A percentile compares a stretch with the other conserved stretches of the same genome.
Conservation (phyloP, 2,888 invertebrate genomes). For the Drosophila sordidula region DNA sequence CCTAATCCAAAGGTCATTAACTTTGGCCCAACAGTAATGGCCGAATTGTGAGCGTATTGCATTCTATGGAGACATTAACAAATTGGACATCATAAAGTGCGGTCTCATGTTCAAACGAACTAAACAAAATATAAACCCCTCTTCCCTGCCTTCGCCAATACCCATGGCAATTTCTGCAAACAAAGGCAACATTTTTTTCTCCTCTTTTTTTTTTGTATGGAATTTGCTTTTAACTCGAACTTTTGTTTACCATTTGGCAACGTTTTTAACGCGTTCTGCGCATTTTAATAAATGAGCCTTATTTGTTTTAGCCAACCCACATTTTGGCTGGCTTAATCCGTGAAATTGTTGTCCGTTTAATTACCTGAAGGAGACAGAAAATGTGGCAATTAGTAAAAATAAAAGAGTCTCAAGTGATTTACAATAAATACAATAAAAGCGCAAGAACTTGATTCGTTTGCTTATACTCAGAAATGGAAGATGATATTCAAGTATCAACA, state of each 20-base stretch:
- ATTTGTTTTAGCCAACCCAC: slow-evolving; percentile 42
- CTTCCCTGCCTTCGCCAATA: slow-evolving; percentile 1
- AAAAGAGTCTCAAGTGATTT: slow-evolving; percentile 20
- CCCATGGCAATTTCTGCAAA: slow-evolving; percentile 55
- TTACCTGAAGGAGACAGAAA: slow-evolving; percentile 67
- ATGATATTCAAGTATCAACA: slow-evolving; percentile 11
- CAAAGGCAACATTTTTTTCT: slow-evolving; percentile 46
- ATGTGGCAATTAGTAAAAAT: slow-evolving; percentile 39
- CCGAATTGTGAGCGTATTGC: slow-evolving; percentile 47
- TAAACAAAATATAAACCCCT: slow-evolving; percentile 21
- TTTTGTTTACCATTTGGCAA: slow-evolving; percentile 46
- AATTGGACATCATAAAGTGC: slow-evolving; percentile 63
- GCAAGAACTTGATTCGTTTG: slow-evolving; percentile 1
- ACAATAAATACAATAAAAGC: not conserved
- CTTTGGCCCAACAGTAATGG: slow-evolving; percentile 19
- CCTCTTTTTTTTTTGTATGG: slow-evolving; percentile 20
- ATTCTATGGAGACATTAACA: slow-evolving; percentile 61
- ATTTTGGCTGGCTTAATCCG: slow-evolving; percentile 30
- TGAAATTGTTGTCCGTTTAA: slow-evolving; percentile 60
- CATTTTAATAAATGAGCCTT: slow-evolving; percentile 57
- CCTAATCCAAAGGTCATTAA: slow-evolving; percentile 48
- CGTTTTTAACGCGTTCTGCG: slow-evolving; percentile 48
- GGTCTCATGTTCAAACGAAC: slow-evolving; percentile 60
- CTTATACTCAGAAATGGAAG: not conserved
- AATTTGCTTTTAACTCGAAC: slow-evolving; percentile 17